Evolutionary conservation across 1,140 invertebrate species (phyloP).

Genomic region (Anthonomus grandis): DNA sequence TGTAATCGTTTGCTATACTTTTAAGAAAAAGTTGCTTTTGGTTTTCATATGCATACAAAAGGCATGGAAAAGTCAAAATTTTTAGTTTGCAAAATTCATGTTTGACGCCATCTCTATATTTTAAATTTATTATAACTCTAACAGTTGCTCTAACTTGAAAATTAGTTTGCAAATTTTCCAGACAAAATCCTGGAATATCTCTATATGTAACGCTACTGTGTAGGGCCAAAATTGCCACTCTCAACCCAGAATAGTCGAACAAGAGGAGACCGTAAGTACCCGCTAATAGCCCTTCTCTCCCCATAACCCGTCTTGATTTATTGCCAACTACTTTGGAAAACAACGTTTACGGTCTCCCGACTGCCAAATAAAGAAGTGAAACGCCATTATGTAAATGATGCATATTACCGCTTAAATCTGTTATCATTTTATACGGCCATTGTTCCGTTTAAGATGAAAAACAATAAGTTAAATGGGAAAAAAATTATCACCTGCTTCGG

Average conservation of each 20-base stretch:
- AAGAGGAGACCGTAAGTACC: constrained; percentile 38
- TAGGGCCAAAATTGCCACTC: constrained; percentile 34
- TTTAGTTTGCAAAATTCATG: no score
- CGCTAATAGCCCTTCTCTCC: constrained; percentile 44
- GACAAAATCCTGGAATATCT: neutral
- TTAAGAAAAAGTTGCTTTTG: no score
- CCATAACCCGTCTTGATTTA: constrained; percentile 35
- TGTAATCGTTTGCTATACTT: no score
- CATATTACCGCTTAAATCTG: constrained; percentile 19
- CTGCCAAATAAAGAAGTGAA: constrained; percentile 29
- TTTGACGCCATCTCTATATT: no score
- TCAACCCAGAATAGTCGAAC: constrained; percentile 29
- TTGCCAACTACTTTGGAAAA: constrained; percentile 35
- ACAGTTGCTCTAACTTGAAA: no score
- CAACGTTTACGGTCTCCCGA: constrained; percentile 36
- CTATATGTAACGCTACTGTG: constrained; percentile 14
- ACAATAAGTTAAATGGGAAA: no score
- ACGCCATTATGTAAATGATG: constrained; percentile 26
- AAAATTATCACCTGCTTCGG: no score
- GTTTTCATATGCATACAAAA: no score
- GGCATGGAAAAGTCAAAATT: no score
- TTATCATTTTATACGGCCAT: constrained; percentile 20
- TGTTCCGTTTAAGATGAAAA: no score
- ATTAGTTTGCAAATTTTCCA: neutral
- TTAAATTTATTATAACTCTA: no score